A percentile compares a stretch with the other conserved stretches of the same genome.
Evolutionary conservation across 1,140 invertebrate genomes (phyloP).

Genomic region (Ridgeia piscesae): DNA sequence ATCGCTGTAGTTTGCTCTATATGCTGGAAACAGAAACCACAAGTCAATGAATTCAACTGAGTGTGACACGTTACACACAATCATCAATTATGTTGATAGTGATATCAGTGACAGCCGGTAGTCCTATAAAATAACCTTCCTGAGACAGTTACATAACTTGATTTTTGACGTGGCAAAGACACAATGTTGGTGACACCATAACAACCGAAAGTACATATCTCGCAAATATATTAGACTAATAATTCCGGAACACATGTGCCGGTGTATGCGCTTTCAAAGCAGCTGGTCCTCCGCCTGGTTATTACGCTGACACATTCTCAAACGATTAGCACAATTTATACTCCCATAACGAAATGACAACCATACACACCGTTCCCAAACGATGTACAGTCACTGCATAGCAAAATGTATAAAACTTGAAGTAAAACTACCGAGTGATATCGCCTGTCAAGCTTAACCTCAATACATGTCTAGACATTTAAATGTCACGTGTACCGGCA

Average conservation of each 20-base stretch:
- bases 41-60: background rate
- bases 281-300: background rate
- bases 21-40: background rate
- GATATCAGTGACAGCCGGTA: no score
- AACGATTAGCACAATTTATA: background rate
- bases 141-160: background rate
- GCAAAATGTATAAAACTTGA: background rate
- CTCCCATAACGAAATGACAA: background rate
- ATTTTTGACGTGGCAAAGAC: background rate
- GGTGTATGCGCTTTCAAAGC: background rate
- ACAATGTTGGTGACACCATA: background rate
- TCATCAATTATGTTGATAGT: conserved; percentile 6
- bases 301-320: background rate
- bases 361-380: background rate
- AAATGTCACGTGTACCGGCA: background rate
- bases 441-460: background rate
- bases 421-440: background rate
- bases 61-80: background rate
- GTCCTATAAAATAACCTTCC: background rate
- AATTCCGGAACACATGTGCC: background rate
- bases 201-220: background rate
- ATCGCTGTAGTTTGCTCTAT: background rate
- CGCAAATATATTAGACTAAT: background rate
- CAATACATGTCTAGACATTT: background rate
- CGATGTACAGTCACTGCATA: background rate